These are phyloP conservation scores for Frieseomelitta varia DNA, from an alignment of 1,140 invertebrate species.

Conservation along the genomic window DNA sequence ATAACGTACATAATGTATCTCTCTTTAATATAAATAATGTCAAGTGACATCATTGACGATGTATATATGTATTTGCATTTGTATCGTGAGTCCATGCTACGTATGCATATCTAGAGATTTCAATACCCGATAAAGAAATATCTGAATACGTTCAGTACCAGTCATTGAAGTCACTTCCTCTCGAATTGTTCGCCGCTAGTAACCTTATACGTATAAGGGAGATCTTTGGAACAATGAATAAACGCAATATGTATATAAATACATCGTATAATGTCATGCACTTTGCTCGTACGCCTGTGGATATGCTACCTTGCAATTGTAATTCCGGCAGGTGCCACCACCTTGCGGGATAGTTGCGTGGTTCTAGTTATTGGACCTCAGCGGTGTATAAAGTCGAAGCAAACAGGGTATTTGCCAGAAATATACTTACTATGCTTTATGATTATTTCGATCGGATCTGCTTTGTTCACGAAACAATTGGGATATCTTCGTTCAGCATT, in stretches of 20 bases:
- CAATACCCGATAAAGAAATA: conserved; percentile 45
- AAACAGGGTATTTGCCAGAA: not conserved
- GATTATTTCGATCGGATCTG: not conserved
- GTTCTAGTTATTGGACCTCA: conserved; percentile 31
- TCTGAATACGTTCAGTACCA: not conserved
- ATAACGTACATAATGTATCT: not conserved
- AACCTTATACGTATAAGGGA: not conserved
- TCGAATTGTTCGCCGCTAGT: not conserved
- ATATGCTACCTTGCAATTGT: conserved; percentile 36
- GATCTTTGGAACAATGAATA: not conserved
- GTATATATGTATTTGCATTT: too few species aligned
- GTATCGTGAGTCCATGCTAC: too few species aligned
- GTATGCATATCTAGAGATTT: conserved; percentile 37
- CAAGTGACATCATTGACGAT: too few species aligned
- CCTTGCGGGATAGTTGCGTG: conserved; percentile 60
- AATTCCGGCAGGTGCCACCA: conserved; percentile 67
- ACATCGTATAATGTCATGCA: not conserved
- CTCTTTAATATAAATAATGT: too few species aligned
- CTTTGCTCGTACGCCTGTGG: conserved; percentile 31
- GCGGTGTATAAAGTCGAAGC: conserved; percentile 31
- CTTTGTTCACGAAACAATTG: not conserved
- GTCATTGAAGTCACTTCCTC: conserved; percentile 25
- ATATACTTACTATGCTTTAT: not conserved
- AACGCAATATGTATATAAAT: not conserved
- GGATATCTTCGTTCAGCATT: not conserved